A percentile compares a stretch with the other conserved stretches of the same genome.
Conservation (phyloP, 2,888 invertebrate genomes). For the Acanthoscelides obtectus region DNA sequence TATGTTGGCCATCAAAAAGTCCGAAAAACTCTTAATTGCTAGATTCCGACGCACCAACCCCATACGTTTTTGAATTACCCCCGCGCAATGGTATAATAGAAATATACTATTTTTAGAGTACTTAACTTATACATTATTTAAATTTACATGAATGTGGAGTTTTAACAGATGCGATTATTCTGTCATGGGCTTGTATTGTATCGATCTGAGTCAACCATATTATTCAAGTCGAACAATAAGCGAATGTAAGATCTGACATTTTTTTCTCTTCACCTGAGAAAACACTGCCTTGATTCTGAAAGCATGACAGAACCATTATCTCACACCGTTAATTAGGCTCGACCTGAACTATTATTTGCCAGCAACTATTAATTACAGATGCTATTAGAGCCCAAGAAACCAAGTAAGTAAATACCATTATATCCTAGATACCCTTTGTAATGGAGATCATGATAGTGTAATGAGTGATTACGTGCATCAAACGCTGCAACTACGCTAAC, state of each 20-base stretch:
- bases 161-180: too few relatives aligned
- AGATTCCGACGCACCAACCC: too few relatives aligned
- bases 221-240: neutral
- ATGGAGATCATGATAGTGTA: neutral
- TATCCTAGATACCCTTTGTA: neutral
- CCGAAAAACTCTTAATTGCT: too few relatives aligned
- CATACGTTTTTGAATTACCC: too few relatives aligned
- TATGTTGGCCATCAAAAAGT: too few relatives aligned
- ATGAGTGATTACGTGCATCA: neutral
- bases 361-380: neutral
- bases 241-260: neutral
- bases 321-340: neutral
- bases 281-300: neutral
- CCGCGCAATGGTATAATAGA: too few relatives aligned
- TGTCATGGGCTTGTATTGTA: too few relatives aligned
- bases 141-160: too few relatives aligned
- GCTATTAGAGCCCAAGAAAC: neutral
- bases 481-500: neutral
- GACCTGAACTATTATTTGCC: neutral
- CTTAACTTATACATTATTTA: too few relatives aligned
- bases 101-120: too few relatives aligned
- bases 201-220: too few relatives aligned
- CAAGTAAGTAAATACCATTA: conserved; percentile 1
- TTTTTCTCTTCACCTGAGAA: neutral
- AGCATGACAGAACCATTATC: neutral